Conservation (phyloP, 1,140 invertebrate genomes). For the Gyrodactylus salaris region DNA sequence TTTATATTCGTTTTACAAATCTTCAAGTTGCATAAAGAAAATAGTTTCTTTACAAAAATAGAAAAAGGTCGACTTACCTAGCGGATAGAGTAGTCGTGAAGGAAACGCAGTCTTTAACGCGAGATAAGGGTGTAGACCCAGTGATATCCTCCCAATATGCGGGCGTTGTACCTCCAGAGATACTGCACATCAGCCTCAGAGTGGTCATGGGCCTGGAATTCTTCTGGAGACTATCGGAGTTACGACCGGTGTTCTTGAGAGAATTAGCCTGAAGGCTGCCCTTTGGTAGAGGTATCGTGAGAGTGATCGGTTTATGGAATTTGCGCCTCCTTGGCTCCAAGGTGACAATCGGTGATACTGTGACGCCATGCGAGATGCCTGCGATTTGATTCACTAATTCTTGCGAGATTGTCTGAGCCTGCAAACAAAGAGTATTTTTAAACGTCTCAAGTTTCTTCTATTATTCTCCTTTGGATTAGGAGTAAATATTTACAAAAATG, state of each 20-base stretch:
- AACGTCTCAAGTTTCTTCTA: no score
- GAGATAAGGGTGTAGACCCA: constrained; percentile 72
- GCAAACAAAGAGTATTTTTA: neutral
- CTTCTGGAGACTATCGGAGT: no score
- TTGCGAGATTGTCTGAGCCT: neutral
- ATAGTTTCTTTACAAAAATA: no score
- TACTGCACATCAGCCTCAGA: constrained; percentile 8
- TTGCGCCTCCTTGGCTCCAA: constrained; percentile 69
- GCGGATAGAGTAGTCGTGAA: constrained; percentile 89
- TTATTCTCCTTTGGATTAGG: no score
- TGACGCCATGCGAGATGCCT: constrained; percentile 33
- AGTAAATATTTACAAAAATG: no score
- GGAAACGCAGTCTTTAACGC: constrained; percentile 75
- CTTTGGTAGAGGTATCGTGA: constrained; percentile 70
- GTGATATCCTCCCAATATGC: constrained; percentile 95
- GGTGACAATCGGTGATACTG: constrained; percentile 76
- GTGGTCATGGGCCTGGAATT: neutral
- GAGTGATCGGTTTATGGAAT: constrained; percentile 78
- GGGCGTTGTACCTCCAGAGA: constrained; percentile 45
- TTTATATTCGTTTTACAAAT: no score
- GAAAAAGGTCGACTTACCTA: constrained; percentile 16
- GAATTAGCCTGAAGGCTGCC: constrained; percentile 27
- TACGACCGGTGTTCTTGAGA: neutral
- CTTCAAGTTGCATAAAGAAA: no score
- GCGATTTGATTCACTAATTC: neutral